Base-by-base conservation (phyloP, 2,888 invertebrate species). In the Apodemia duryi region DNA sequence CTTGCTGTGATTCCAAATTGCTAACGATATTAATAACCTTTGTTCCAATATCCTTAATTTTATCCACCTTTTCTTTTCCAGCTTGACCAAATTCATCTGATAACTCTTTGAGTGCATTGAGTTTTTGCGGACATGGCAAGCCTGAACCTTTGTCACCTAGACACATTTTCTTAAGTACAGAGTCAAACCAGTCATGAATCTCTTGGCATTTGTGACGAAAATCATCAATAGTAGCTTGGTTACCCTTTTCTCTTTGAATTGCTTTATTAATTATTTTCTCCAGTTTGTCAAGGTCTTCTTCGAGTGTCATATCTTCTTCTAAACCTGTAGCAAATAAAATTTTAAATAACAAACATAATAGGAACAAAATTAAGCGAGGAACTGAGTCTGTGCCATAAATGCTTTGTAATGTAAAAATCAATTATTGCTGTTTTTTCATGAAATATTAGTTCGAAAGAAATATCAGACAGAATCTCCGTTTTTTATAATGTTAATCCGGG, bases 1-100 rank as follows among this genome's bases (percentile, higher is more conserved):
- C 95, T 88, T 98, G 97, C 79, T 98, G 97, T 0, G 96, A 95
- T 79, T 98, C 98, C 71, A 97, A 89, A 82, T 97, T 97, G 81
- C 96, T 97, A 11, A 97, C 96, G 38, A 96, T 94, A 69, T 96
- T 95, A 67, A 95, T 95, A 7, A 97, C 96, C 80, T 95, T 93
- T 1, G 93, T 91, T 1, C 95, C 95, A 63, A 96, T 93, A 61
- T 91, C 82, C 79, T 95, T 96, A 0, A 97, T 93, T 68, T 94
- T 94, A 54, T 95, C 95, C 32, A 97, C 90, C 75, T 95, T 94
- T 63, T 94, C 93, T 61, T 95, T 94, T 11, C 96, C 96, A 72
- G 95, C 93, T 69, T 94, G 93, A 67, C 95, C 95, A 74, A 96
- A 97, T 76, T 97, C 96, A 0, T 92, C 86, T 64, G 95, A 94